phyloP scores from a whole-genome alignment of 2,888 invertebrate species.

The Spodoptera littoralis region DNA sequence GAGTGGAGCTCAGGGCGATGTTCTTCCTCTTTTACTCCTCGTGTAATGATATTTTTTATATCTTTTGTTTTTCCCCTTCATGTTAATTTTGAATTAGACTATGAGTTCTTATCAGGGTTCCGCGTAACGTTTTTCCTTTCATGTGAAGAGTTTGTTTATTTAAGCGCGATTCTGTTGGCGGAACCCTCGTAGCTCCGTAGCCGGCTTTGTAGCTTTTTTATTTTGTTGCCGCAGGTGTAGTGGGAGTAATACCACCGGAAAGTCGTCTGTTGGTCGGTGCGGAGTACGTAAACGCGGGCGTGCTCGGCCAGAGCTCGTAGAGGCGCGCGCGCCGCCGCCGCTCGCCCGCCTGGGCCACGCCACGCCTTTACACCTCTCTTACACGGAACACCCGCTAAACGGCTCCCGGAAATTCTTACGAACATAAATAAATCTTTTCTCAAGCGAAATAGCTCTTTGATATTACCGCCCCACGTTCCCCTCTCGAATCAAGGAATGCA shows the following conservation, averaged over 20 bases:
- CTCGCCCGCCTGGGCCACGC: slow-evolving; percentile 61
- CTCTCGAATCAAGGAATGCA: slow-evolving; percentile 84
- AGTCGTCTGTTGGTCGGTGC: slow-evolving; percentile 90
- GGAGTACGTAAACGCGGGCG: slow-evolving; percentile 89
- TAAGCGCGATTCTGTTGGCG: slow-evolving; percentile 73
- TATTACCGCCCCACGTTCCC: slow-evolving; percentile 77
- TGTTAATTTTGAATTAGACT: slow-evolving; percentile 70
- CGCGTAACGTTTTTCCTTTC: slow-evolving; percentile 63
- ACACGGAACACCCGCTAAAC: slow-evolving; percentile 80
- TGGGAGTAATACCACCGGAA: slow-evolving; percentile 90
- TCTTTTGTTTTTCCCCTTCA: slow-evolving; percentile 71
- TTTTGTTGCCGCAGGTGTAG: slow-evolving; percentile 90
- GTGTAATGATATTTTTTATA: slow-evolving; percentile 71
- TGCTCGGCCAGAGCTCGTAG: slow-evolving; percentile 87
- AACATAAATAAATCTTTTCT: slow-evolving; percentile 85
- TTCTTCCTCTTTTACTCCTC: slow-evolving; percentile 71
- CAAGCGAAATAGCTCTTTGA: slow-evolving; percentile 82
- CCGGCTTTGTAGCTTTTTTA: slow-evolving; percentile 86
- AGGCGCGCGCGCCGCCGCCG: slow-evolving; percentile 66
- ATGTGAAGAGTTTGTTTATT: slow-evolving; percentile 73
- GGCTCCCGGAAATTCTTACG: slow-evolving; percentile 82
- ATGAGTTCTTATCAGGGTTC: slow-evolving; percentile 63
- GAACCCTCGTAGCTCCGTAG: slow-evolving; percentile 76
- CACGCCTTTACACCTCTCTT: slow-evolving; percentile 72
- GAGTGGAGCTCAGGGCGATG: slow-evolving; percentile 73